These are phyloP conservation scores for Apis laboriosa DNA, from an alignment of 1,140 invertebrate species.

Conservation along the genomic window DNA sequence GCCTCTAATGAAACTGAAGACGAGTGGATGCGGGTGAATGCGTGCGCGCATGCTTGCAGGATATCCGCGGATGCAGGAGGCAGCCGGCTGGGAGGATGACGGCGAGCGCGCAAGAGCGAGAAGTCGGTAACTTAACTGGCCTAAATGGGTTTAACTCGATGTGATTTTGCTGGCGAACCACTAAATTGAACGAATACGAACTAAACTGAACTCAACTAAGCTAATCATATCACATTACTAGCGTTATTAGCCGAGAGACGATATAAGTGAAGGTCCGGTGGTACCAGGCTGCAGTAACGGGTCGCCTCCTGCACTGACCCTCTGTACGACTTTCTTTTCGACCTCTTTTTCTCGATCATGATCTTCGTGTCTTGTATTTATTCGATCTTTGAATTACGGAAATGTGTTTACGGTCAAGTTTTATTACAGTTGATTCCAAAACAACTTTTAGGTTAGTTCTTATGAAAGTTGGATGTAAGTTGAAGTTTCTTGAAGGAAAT, in stretches of 20 bases:
- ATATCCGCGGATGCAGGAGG: conserved; percentile 39
- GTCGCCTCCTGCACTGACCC: conserved; percentile 79
- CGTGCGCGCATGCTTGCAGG: conserved; percentile 23
- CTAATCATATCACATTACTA: conserved; percentile 82
- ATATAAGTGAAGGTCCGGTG: conserved; percentile 80
- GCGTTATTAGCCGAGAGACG: conserved; percentile 80
- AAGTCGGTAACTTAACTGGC: conserved; percentile 78
- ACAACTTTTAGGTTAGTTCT: background rate
- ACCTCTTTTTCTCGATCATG: conserved; percentile 5
- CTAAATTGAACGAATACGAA: conserved; percentile 81
- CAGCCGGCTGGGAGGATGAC: conserved; percentile 37
- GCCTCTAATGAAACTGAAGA: conserved; percentile 15
- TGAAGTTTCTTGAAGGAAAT: background rate
- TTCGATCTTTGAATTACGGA: background rate
- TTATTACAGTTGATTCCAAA: background rate
- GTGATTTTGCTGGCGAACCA: conserved; percentile 80
- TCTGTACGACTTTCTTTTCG: conserved; percentile 65
- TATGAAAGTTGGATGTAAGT: background rate
- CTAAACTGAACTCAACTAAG: conserved; percentile 82
- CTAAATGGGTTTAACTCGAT: conserved; percentile 80
- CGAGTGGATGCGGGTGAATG: conserved; percentile 1
- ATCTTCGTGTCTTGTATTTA: background rate
- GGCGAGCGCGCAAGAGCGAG: conserved; percentile 64
- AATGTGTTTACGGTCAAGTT: background rate
- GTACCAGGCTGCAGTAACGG: conserved; percentile 72